phyloP scores from a whole-genome alignment of 2,113 vertebrate species.

The Gila orcuttii region DNA sequence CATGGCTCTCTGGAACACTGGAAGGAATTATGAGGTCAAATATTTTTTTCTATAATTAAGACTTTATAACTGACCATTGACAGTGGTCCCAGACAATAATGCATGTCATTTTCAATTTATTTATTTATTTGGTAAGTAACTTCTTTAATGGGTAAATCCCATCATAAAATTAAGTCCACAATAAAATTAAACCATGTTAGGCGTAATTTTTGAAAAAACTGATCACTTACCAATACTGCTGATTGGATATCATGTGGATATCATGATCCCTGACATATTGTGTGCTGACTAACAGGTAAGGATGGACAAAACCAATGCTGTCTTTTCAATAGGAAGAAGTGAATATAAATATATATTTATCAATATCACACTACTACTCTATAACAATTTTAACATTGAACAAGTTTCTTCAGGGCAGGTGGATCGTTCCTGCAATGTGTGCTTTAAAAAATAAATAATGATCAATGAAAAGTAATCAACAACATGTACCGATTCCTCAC shows the following conservation, averaged over 20 bases:
- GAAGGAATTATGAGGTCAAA: background rate
- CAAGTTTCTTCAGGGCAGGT: background rate
- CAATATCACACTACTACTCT: background rate
- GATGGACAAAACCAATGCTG: background rate
- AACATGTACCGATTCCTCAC: background rate
- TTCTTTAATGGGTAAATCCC: no score
- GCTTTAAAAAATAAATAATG: background rate
- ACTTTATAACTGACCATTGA: background rate
- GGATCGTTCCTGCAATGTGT: background rate
- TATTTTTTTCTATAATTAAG: background rate
- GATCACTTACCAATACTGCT: background rate
- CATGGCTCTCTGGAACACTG: background rate
- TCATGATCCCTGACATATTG: background rate
- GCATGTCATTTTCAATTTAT: no score
- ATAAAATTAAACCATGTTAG: background rate
- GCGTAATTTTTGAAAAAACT: background rate
- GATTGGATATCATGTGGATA: background rate
- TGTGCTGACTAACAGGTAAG: background rate
- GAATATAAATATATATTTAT: background rate
- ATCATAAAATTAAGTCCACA: background rate
- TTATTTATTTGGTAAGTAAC: no score
- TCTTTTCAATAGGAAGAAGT: background rate
- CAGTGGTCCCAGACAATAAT: background rate
- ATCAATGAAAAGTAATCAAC: slow-evolving; percentile 4
- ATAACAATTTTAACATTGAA: background rate